Base-by-base conservation (phyloP, 2,888 invertebrate species). In the Unio delphinus region DNA sequence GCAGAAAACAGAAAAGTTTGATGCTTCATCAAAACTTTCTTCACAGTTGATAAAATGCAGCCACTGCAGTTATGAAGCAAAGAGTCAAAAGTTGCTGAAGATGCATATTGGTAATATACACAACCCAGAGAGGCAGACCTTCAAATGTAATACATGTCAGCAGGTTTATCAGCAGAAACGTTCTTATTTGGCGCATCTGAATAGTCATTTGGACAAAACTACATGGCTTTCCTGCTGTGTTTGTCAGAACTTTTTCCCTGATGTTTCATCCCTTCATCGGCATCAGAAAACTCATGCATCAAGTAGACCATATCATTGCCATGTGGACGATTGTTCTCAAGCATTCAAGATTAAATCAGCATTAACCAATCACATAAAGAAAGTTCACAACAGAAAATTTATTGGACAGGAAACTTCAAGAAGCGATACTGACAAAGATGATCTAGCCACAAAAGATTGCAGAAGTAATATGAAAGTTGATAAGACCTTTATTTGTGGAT, bases 271-370 rank as follows among this genome's bases (percentile, higher is more conserved):
- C 20, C 64, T 80, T 55, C 78, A 76, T 55, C 68, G 78, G 20
- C 80, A 80, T 69, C n/a, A 60, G 20, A 70, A 67, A n/a, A 76
- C 70, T 54, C 80, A 80, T 64, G 67, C 58, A 34, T 65, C 65
- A 5, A 64, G 61, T 4, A 64, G 76, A 20, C 73, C 68, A 23
- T 76, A 70, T 70, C 56, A 61, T n/a, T 80, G 80, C 66, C 23
- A 17, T 3, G 18, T 70, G 56, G 65, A 61, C 20, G 60, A 56
- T 23, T 79, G 79, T 61, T 54, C 63, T 5, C 70, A 67, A 57
- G 62, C 66, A 11, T 77, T 77, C 61, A 77, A 76, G 65, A 68
- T 72, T 8, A 64, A 73, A 60, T 68, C 68, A n/a, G 70, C 73
- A 23, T 62, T 78, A n/a, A 72, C 70, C 28, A 77, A 77, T 56